phyloP scores from a whole-genome alignment of 2,888 invertebrate genomes.

The Latrodectus elegans region DNA sequence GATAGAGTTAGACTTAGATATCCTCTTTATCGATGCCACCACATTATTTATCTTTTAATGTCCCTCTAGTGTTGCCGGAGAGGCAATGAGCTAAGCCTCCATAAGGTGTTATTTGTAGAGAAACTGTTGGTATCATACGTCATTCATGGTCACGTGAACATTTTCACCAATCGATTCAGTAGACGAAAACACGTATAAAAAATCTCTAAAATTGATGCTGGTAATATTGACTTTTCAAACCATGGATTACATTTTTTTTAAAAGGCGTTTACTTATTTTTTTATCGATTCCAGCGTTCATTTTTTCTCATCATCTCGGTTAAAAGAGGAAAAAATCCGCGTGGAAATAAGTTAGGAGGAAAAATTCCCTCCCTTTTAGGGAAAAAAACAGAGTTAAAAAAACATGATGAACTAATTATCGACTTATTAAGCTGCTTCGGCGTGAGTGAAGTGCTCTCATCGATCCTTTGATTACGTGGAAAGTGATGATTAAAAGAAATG shows the following conservation, averaged over 20 bases:
- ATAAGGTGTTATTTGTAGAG: slow-evolving; percentile 49
- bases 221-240: slow-evolving; percentile 46
- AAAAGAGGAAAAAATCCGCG: no score
- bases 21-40: slow-evolving; percentile 8
- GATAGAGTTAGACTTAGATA: slow-evolving; percentile 1
- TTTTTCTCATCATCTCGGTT: neutral
- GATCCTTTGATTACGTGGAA: neutral
- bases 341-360: no score
- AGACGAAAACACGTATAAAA: slow-evolving; percentile 34
- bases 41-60: slow-evolving; percentile 14
- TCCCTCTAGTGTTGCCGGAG: neutral
- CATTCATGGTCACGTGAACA: slow-evolving; percentile 44
- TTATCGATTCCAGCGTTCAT: slow-evolving; percentile 13
- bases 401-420: slow-evolving; percentile 52
- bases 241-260: neutral
- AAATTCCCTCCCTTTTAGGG: no score
- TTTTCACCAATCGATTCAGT: slow-evolving; percentile 35
- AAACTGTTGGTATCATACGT: slow-evolving; percentile 20
- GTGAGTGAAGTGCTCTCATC: slow-evolving; percentile 35
- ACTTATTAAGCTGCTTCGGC: slow-evolving; percentile 50
- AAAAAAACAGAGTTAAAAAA: neutral
- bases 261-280: neutral
- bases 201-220: slow-evolving; percentile 30
- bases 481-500: slow-evolving; percentile 3
- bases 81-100: neutral